Conservation (phyloP, 2,888 invertebrate genomes). For the Machimus atricapillus region DNA sequence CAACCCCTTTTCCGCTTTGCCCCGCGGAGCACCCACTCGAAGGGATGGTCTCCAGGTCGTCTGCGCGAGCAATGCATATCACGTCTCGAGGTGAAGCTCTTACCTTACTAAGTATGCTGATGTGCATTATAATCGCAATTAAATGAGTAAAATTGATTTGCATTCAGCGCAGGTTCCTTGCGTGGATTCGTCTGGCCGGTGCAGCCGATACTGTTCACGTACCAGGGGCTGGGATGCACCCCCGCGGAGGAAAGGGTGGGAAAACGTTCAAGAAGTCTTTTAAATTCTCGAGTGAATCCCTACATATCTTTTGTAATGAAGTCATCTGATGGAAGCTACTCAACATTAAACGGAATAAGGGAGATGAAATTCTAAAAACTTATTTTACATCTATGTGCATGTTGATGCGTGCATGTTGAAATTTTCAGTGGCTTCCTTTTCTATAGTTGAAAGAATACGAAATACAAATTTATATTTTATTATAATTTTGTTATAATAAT, state of each 20-base stretch:
- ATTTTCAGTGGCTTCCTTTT: not conserved
- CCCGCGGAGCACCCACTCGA: not conserved
- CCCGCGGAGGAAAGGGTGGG: not conserved
- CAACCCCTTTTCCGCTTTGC: not conserved
- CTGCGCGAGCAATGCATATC: not conserved
- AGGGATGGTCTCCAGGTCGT: not conserved
- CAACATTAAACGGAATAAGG: not conserved
- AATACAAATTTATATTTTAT: no score
- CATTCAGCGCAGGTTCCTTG: not conserved
- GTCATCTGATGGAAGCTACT: not conserved
- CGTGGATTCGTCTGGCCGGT: not conserved
- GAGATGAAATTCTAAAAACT: not conserved
- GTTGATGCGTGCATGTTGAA: not conserved
- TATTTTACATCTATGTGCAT: not conserved
- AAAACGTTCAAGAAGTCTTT: not conserved
- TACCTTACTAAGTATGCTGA: conserved; percentile 8
- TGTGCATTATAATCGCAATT: conserved; percentile 22
- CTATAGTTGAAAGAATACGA: not conserved
- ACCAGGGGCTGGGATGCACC: not conserved
- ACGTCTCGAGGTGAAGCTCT: conserved; percentile 23
- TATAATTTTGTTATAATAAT: no score
- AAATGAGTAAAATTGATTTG: conserved; percentile 14
- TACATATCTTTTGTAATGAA: not conserved
- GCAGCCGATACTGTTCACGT: not conserved
- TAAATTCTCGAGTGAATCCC: not conserved